Evolutionary conservation across 2,888 invertebrate species (phyloP), one percentile per base, ranked within the genome.

Genomic region (Drosophila subquinaria): DNA sequence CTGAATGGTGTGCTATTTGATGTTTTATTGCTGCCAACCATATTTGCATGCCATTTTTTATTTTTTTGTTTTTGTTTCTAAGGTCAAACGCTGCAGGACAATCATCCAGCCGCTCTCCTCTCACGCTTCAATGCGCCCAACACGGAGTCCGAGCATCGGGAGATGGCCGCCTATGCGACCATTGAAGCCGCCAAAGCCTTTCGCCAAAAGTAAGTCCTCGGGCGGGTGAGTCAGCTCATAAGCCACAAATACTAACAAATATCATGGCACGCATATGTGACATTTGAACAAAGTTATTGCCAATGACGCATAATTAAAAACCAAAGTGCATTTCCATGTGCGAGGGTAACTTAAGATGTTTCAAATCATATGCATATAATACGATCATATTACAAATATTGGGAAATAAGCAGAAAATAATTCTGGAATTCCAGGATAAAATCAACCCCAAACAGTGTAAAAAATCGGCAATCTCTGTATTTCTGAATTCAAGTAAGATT

Each of bases 161-260:
- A 92, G 45, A 92, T 92, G 92, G 93, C 92, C 23, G 93, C 93
- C 36, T 93, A 88, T 85, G 93, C 93, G 38, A 90, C 92, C n/a
- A 79, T 93, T 38, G 82, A 90, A 35, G 92, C 93, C 17, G 88
- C 93, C 40, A 93, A 93, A 79, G 91, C 91, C 43, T 92, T 93
- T 79, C 91, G 91, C 47, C 91, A 92, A 82, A 93, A 91, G 93
- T 93, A 90, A 93, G 90, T 91, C 27, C 11, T 35, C 11, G 23
- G 23, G 35, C 20, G 35, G 6, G n/a, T 20, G 43, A 33, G 11
- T 33, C 42, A 33, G 33, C 20, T n/a, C 35, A 20, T 33, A 55
- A 20, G 8, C 63, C 62, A 47, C 67, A 71, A 69, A 73, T 50
- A 27, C 27, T 27, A 27, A 5, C 27, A 27, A n/a, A n/a, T 6